Conservation (phyloP, 1,140 invertebrate genomes). For the Gonioctena quinquepunctata region DNA sequence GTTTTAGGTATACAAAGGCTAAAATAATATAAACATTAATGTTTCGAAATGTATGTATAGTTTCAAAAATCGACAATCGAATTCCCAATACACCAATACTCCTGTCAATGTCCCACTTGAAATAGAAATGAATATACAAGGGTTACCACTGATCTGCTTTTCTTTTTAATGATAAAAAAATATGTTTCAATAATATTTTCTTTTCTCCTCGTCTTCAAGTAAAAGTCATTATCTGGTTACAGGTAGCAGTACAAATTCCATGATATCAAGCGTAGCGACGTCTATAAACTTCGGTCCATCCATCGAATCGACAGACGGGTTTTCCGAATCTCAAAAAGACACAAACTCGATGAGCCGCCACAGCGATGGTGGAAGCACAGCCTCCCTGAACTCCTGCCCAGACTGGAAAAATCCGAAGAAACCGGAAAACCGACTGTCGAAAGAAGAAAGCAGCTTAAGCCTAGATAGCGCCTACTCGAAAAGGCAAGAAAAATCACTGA, state of each 20-base stretch:
- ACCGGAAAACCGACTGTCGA: constrained; percentile 11
- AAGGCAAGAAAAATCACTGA: constrained; percentile 40
- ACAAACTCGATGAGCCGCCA: constrained; percentile 44
- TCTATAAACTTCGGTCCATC: constrained; percentile 49
- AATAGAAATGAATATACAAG: too few species aligned
- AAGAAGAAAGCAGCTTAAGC: constrained; percentile 21
- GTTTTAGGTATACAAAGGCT: too few species aligned
- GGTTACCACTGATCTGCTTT: too few species aligned
- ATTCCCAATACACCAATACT: too few species aligned
- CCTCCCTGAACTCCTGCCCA: constrained; percentile 65
- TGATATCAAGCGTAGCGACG: constrained; percentile 44
- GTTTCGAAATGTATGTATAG: too few species aligned
- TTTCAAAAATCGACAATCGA: too few species aligned
- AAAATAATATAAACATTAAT: too few species aligned
- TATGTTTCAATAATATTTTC: too few species aligned
- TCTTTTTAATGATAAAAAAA: too few species aligned
- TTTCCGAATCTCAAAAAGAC: constrained; percentile 54
- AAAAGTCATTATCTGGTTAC: constrained; percentile 17
- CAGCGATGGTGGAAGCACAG: constrained; percentile 64
- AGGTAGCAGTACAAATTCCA: constrained; percentile 48
- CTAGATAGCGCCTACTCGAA: constrained; percentile 28
- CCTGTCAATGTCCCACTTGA: too few species aligned
- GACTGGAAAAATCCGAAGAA: constrained; percentile 52
- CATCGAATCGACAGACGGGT: constrained; percentile 52
- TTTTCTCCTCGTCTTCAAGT: too few species aligned